Base-by-base conservation (phyloP, 2,797 vertebrate species). In the Benthosema pterotum region DNA sequence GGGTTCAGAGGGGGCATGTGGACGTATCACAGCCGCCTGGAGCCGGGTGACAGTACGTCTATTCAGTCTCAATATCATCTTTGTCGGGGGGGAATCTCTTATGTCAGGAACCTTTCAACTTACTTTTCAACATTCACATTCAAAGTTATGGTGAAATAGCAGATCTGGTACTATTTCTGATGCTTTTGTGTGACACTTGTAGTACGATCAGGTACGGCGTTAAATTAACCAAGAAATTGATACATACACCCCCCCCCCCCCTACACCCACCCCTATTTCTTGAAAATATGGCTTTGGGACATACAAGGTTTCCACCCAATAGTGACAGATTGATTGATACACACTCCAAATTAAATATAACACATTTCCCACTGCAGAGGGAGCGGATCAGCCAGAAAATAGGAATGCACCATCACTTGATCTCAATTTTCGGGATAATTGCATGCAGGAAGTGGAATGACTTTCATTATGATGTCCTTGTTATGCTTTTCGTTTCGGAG, bases 1-100 rank as follows among this genome's bases (percentile, higher is more conserved):
- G 83, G 55, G 74, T 89, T 91, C 80, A 85, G 15, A 43, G 69
- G 76, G 83, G 83, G 89, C 84, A 88, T 87, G 74, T 69, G 74
- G 78, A 69, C 76, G 63, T 72, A 57, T 83, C 78, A 63, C 79
- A 77, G 77, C 78, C 79, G 22, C 77, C 71, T 73, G 67, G 74
- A 53, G 75, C 69, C 71, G 85, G 85, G 80, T 82, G 69, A 78
- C 75, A 71, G 61, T 28, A n/a, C 70, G 32, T 38, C 47, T 6
- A 56, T 46, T 13, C 11, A 46, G 3, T 46, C 43, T 46, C 14
- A 46, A 46, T 46, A 4, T 38, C 32, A 9, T 38, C 32, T 38
- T 9, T 38, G 32, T 38, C 32, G 7, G 32, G 32, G 8, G 32
- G 32, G 8, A 32, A 38, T 2, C 32, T 38, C 32, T 9, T 38